Evolutionary conservation across 2,888 invertebrate genomes (phyloP).

Genomic region (Protula sp.): DNA sequence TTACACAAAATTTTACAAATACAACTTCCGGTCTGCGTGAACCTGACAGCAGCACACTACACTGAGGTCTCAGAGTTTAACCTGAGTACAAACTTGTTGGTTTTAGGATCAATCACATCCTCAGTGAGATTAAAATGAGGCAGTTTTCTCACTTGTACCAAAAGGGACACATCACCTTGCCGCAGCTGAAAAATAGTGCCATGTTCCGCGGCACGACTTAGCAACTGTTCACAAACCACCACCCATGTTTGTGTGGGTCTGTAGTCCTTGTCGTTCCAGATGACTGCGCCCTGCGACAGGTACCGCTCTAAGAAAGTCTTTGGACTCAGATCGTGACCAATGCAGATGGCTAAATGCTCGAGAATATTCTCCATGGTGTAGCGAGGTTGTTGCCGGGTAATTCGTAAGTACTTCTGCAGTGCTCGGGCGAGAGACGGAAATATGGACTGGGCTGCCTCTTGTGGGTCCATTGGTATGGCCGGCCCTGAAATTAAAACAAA

Average conservation of each 20-base stretch:
- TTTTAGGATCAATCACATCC: constrained; percentile 92
- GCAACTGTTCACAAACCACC: constrained; percentile 82
- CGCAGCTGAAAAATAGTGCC: constrained; percentile 84
- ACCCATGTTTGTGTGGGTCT: constrained; percentile 84
- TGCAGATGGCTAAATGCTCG: constrained; percentile 81
- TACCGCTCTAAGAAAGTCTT: constrained; percentile 91
- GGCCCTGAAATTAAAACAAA: constrained; percentile 55
- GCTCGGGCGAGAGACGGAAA: constrained; percentile 95
- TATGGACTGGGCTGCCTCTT: constrained; percentile 95
- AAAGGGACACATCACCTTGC: constrained; percentile 72
- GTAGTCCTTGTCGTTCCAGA: constrained; percentile 44
- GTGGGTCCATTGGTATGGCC: constrained; percentile 82
- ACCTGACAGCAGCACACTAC: too few relatives aligned
- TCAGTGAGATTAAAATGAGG: constrained; percentile 94
- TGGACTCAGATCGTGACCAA: constrained; percentile 89
- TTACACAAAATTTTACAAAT: too few relatives aligned
- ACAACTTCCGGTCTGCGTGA: too few relatives aligned
- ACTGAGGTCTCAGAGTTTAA: constrained; percentile 96
- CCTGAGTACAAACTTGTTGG: constrained; percentile 87
- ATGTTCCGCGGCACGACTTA: constrained; percentile 78
- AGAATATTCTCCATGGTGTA: constrained; percentile 92
- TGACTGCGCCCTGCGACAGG: constrained; percentile 60
- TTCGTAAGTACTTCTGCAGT: constrained; percentile 89
- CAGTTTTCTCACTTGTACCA: constrained; percentile 77
- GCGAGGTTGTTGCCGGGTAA: constrained; percentile 91